These are phyloP conservation scores for Caerostris extrusa DNA, from an alignment of 1,140 invertebrate species.

Conservation along the genomic window DNA sequence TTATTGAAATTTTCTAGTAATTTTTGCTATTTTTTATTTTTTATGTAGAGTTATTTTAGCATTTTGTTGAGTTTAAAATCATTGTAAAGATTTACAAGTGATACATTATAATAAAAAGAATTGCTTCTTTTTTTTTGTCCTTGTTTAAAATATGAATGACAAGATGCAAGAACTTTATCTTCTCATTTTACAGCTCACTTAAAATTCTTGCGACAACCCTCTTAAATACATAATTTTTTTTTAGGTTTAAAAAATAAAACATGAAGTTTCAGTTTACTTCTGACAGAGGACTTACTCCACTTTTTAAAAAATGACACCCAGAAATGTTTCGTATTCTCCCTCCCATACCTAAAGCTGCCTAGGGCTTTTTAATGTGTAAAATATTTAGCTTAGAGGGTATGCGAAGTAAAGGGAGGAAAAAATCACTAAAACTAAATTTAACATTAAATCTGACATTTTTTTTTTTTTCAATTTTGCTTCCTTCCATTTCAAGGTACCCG, in stretches of 20 bases:
- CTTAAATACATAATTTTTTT: background rate
- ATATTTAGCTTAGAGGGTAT: constrained; percentile 45
- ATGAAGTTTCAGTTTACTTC: background rate
- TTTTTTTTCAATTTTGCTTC: too few relatives aligned
- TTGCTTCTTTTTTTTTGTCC: background rate
- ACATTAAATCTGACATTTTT: too few relatives aligned
- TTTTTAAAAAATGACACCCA: background rate
- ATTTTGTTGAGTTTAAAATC: too few relatives aligned
- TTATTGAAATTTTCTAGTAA: too few relatives aligned
- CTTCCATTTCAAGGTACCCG: constrained; percentile 4
- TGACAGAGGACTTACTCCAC: constrained; percentile 26
- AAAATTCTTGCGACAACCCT: background rate
- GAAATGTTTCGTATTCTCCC: background rate
- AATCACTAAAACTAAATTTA: too few relatives aligned
- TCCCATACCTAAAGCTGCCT: background rate
- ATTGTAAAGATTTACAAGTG: too few relatives aligned
- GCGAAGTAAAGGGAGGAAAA: background rate
- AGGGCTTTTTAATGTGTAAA: constrained; percentile 59
- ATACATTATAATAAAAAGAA: background rate
- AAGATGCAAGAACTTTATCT: background rate
- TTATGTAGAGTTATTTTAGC: too few relatives aligned
- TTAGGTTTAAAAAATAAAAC: background rate
- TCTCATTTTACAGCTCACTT: background rate
- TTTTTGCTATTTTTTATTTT: too few relatives aligned
- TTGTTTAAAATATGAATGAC: background rate